Evolutionary conservation across 2,888 invertebrate species (phyloP), one percentile per base, ranked within the genome.

Genomic region (Stenurella melanura): DNA sequence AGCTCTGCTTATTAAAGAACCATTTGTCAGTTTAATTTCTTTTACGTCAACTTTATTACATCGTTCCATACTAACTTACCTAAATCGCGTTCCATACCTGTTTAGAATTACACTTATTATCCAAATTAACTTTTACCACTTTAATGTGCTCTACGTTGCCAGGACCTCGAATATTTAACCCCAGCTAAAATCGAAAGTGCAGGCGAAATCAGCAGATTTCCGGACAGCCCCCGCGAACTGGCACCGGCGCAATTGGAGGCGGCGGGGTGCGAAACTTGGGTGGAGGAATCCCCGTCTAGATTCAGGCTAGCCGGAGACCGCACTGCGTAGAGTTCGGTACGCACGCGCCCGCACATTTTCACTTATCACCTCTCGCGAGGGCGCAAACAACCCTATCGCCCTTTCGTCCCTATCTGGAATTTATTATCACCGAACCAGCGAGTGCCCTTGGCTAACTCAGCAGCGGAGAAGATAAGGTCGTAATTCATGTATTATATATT

Each of bases 301-400:
- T 72, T 54, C 72, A 63, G 72, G 72, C 72, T 72, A 72, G 72
- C 72, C 72, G 72, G 50, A 58, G 72, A 58, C 72, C 72, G 72
- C 72, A 72, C 58, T 72, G 72, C 72, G 72, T 72, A 72, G 54
- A 11, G 63, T 10, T n/a, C 2, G 18, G 26, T 60, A 30, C 72
- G 72, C 72, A 50, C 15, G 72, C 72, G 72, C 61, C 54, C 63
- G 54, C 61, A 72, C 72, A 58, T 72, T 72, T 34, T 72, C 63
- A 54, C 72, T 72, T 72, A 63, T 54, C 63, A 19, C 61, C 72
- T 50, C 50, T 17, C 54, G 26, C 30, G 17, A 54, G 72, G 19
- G 50, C 17, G 26, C 18, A 26, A 30, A 58, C 69, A 57, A n/a
- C 61, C 50, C 34, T 9, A 50, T 21, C 61, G 63, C 63, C 67